phyloP scores from a whole-genome alignment of 1,140 invertebrate species.

The Trichonephila inaurata region DNA sequence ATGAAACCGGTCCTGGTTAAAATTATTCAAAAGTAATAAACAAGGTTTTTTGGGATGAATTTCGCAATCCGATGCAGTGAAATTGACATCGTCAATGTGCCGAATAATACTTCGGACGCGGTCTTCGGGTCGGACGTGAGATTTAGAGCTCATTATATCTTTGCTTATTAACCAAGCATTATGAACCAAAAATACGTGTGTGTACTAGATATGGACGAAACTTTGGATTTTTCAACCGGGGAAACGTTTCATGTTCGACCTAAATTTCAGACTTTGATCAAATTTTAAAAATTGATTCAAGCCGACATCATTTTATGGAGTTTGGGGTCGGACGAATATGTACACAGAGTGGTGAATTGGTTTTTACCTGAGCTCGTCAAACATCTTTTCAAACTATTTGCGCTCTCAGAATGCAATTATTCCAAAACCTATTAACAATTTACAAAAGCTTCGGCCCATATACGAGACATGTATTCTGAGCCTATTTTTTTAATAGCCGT shows the following conservation, averaged over 20 bases:
- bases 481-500: slow-evolving; percentile 29
- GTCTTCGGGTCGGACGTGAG: neutral
- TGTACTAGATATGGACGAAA: too few relatives aligned
- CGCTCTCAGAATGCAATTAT: neutral
- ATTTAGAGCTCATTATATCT: neutral
- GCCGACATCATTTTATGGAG: slow-evolving; percentile 53
- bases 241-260: slow-evolving; percentile 7
- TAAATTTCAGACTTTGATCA: neutral
- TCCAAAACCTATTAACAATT: neutral
- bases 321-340: slow-evolving; percentile 12
- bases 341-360: neutral
- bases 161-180: too few relatives aligned
- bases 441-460: slow-evolving; percentile 36
- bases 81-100: neutral
- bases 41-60: neutral
- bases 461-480: neutral
- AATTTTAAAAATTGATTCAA: neutral
- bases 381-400: slow-evolving; percentile 15
- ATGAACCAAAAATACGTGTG: too few relatives aligned
- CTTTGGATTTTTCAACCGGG: too few relatives aligned
- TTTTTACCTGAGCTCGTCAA: neutral
- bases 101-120: neutral
- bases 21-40: neutral
- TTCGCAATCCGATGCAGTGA: neutral
- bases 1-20: neutral